Conservation (phyloP, 1,140 invertebrate genomes). For the Nomia melanderi region DNA sequence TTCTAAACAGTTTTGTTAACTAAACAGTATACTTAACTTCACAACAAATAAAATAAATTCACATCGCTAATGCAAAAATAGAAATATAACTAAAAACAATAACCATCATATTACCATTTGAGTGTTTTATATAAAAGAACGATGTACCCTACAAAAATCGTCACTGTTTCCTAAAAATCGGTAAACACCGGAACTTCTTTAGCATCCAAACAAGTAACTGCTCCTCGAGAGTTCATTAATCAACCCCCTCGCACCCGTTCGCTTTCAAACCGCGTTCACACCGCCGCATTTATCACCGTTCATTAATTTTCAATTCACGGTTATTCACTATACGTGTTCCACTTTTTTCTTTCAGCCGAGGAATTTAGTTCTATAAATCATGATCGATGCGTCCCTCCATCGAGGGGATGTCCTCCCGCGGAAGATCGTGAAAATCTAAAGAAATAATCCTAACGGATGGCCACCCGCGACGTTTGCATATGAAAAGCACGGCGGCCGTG, state of each 20-base stretch:
- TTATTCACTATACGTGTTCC: not conserved
- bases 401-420: constrained; percentile 20
- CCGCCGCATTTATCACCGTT: not conserved
- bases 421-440: constrained; percentile 65
- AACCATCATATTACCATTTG: too few species aligned
- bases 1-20: too few species aligned
- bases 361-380: constrained; percentile 26
- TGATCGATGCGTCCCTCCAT: constrained; percentile 31
- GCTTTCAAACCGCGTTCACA: not conserved
- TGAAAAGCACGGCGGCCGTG: constrained; percentile 74
- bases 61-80: too few species aligned
- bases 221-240: not conserved
- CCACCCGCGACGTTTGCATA: constrained; percentile 79
- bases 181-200: too few species aligned
- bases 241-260: not conserved
- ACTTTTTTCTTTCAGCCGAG: not conserved
- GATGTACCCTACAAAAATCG: too few species aligned
- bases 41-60: too few species aligned
- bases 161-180: too few species aligned
- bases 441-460: constrained; percentile 81
- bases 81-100: too few species aligned
- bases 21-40: too few species aligned
- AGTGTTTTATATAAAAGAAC: too few species aligned
- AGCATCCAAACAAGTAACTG: not conserved
- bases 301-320: constrained; percentile 6